A percentile compares a stretch with the other conserved stretches of the same genome.
Evolutionary conservation across 2,888 invertebrate genomes (phyloP).

Genomic region (Ormyrus labotus): DNA sequence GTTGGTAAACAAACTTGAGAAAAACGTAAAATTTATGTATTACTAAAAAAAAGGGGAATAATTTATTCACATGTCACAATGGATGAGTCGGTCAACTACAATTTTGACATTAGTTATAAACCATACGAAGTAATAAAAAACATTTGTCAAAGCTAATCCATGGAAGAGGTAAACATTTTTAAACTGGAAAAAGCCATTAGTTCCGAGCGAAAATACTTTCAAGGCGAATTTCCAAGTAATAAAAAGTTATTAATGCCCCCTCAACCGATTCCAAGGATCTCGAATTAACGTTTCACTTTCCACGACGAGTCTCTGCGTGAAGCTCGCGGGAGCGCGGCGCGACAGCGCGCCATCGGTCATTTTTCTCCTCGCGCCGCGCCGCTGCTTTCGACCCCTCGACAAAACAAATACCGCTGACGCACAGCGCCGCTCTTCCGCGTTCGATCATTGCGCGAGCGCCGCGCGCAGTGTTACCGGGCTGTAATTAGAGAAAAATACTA

Average conservation of each 20-base stretch:
- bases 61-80: too few species aligned
- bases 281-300: slow-evolving; percentile 30
- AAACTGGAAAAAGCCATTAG: slow-evolving; percentile 18
- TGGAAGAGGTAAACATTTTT: slow-evolving; percentile 19
- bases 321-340: neutral
- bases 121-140: neutral
- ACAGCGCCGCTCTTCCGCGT: too few species aligned
- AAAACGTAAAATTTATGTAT: too few species aligned
- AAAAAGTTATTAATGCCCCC: slow-evolving; percentile 44
- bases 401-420: neutral
- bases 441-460: too few species aligned
- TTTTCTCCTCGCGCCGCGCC: neutral
- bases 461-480: too few species aligned
- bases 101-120: too few species aligned
- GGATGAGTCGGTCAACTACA: too few species aligned
- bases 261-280: slow-evolving; percentile 15
- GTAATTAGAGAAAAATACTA: too few species aligned
- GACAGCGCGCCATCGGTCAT: slow-evolving; percentile 24
- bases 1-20: too few species aligned
- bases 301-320: slow-evolving; percentile 6
- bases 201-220: slow-evolving; percentile 23
- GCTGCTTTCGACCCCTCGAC: neutral
- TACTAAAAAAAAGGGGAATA: too few species aligned
- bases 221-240: slow-evolving; percentile 31
- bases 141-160: neutral